Evolutionary conservation across 2,113 vertebrate genomes (phyloP), one percentile per base, ranked within the genome.

Genomic region (Perca fluviatilis): DNA sequence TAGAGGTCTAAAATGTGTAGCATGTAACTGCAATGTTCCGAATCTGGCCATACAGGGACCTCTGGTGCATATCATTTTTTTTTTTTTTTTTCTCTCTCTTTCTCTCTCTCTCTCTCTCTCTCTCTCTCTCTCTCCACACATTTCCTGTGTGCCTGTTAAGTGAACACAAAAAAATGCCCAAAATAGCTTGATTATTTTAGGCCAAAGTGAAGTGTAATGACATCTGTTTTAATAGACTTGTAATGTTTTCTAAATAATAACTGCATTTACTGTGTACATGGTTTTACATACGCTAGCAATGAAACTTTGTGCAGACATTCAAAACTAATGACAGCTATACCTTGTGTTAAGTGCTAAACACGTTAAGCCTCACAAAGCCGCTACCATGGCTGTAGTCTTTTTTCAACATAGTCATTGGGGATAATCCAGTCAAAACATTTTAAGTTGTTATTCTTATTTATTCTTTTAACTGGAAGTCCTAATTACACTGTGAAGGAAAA

Each of bases 401-500:
- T n/a, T 68, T 19, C 23, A 23, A 47, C 18, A n/a, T 13, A 51
- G 7, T 58, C 77, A 43, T 4, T 54, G 14, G 23, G 56, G 36
- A 54, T n/a, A 50, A 58, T 69, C 3, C 15, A 18, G 74, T 56
- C 33, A 72, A 85, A 68, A 69, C 56, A 3, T 50, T 49, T n/a
- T 64, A 1, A n/a, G 0, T 4, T 23, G 33, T 56, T 63, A 4
- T 30, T 60, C 23, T 25, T 16, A 18, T 47, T 40, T 62, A 43
- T 40, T 14, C 21, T 40, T n/a, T 58, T 63, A 51, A 46, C 23
- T 51, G 27, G 13, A 60, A 5, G 54, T 56, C 67, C 18, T 75
- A 70, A 82, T 82, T 70, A 66, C 23, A 58, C 15, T 14, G 57
- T 53, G 25, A 40, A 53, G 12, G 23, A 14, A 11, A 80, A 77